These are phyloP conservation scores for Leucophenga montana DNA, from an alignment of 2,888 invertebrate genomes.

Conservation along the genomic window DNA sequence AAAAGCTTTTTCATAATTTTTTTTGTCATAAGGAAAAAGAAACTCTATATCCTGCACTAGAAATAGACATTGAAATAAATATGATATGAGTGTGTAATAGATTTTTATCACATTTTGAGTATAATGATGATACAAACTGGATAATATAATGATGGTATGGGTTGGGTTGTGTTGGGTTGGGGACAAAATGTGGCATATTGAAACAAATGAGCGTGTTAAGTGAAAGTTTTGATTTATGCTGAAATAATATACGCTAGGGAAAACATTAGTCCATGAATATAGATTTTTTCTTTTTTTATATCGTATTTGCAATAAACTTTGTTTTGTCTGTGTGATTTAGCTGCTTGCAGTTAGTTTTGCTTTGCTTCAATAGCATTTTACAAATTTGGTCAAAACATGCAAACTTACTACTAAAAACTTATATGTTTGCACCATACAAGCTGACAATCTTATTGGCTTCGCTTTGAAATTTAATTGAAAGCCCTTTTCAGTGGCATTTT, in stretches of 20 bases:
- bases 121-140: conserved; percentile 31
- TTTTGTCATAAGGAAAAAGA: conserved; percentile 48
- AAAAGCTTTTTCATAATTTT: conserved; percentile 72
- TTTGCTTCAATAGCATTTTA: conserved; percentile 37
- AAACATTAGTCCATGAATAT: background rate
- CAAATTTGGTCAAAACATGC: conserved; percentile 52
- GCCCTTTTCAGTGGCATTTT: conserved; percentile 31
- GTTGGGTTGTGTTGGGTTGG: background rate
- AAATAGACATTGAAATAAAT: conserved; percentile 57
- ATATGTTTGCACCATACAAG: background rate
- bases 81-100: conserved; percentile 67
- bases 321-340: background rate
- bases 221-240: conserved; percentile 68
- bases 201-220: conserved; percentile 67
- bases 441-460: conserved; percentile 23
- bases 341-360: conserved; percentile 16
- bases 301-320: background rate
- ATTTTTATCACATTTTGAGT: conserved; percentile 67
- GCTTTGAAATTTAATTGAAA: conserved; percentile 36
- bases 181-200: conserved; percentile 48
- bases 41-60: too few relatives aligned
- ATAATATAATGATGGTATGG: background rate
- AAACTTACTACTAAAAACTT: conserved; percentile 26
- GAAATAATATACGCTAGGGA: conserved; percentile 62
- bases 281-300: conserved; percentile 5